Evolutionary conservation across 2,797 vertebrate genomes (phyloP).

Genomic region (Gadopsis marmoratus): DNA sequence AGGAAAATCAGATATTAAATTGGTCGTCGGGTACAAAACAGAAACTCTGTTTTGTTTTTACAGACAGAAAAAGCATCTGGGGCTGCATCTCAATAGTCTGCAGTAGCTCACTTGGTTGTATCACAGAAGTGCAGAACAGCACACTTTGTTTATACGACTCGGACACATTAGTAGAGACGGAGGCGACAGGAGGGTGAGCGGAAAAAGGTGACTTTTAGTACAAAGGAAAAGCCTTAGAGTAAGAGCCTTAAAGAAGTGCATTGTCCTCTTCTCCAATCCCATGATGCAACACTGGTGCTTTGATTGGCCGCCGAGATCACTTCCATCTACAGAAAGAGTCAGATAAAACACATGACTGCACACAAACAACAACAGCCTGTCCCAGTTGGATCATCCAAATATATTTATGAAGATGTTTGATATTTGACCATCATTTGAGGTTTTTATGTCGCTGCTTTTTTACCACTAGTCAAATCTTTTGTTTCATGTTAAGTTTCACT

Average conservation of each 20-base stretch:
- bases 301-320: constrained; percentile 9
- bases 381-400: background rate
- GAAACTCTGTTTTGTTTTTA: constrained; percentile 15
- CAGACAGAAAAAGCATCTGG: background rate
- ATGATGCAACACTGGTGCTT: constrained; percentile 59
- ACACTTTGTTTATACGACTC: background rate
- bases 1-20: constrained; percentile 51
- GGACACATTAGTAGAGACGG: constrained; percentile 3
- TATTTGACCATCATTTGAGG: background rate
- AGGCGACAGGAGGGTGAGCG: background rate
- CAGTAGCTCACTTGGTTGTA: background rate
- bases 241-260: constrained; percentile 42
- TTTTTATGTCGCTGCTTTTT: background rate
- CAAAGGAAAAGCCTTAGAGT: background rate
- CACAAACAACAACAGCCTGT: background rate
- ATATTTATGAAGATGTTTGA: background rate
- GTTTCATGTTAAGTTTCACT: background rate
- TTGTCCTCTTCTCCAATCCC: constrained; percentile 38
- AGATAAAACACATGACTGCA: background rate
- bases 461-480: background rate
- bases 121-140: constrained; percentile 14
- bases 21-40: constrained; percentile 73
- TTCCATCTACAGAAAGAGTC: constrained; percentile 62
- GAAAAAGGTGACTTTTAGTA: constrained; percentile 16
- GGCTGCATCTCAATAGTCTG: constrained; percentile 21